phyloP scores from a whole-genome alignment of 2,797 vertebrate genomes.

The Avahi laniger region DNA sequence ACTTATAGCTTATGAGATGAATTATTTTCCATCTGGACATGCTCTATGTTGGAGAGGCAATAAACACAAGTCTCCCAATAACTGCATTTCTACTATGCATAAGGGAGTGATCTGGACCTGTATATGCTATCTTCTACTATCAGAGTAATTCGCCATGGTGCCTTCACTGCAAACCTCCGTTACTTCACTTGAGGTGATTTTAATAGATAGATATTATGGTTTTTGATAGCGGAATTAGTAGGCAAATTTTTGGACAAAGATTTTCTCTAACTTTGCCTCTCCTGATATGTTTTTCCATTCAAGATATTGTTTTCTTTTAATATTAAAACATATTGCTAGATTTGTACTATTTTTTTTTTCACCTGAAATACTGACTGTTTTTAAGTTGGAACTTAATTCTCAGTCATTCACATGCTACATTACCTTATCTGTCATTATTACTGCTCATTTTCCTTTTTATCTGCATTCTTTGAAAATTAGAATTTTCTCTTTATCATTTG shows the following conservation, averaged over 20 bases:
- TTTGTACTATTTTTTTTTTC: not conserved
- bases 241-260: not conserved
- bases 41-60: not conserved
- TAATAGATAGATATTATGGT: not conserved
- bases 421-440: not conserved
- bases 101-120: not conserved
- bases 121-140: not conserved
- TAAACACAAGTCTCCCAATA: not conserved
- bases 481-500: not conserved
- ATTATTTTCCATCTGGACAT: not conserved
- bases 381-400: not conserved
- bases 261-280: not conserved
- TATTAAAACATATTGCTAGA: not conserved
- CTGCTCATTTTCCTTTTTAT: not conserved
- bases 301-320: not conserved
- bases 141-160: not conserved
- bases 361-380: not conserved
- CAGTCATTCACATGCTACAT: not conserved
- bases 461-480: not conserved
- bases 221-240: not conserved
- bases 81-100: not conserved
- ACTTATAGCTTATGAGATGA: not conserved
- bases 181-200: not conserved
- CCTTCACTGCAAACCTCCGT: not conserved
- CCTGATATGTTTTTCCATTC: not conserved